Percentiles rank a stretch among this genome's conserved stretches.
phyloP scores from a whole-genome alignment of 2,113 vertebrate genomes.

The Epinephelus cyanopodus region DNA sequence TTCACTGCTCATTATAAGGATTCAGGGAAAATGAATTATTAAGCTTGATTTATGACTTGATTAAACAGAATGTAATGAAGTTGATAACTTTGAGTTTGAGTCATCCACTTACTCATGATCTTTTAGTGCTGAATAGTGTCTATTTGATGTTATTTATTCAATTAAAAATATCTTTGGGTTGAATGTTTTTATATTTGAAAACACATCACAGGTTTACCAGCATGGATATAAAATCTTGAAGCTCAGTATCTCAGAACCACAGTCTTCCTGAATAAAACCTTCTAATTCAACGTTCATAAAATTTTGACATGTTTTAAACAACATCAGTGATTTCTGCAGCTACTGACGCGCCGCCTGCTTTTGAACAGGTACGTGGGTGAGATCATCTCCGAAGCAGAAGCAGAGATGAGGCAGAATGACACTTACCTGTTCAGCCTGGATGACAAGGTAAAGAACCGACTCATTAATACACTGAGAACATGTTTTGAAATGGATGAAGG shows the following conservation, averaged over 20 bases:
- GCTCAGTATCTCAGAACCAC: constrained; percentile 16
- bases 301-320: neutral
- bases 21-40: neutral
- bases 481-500: neutral
- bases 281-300: neutral
- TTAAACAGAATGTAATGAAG: neutral
- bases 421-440: constrained; percentile 97
- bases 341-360: constrained; percentile 15
- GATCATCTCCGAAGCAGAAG: constrained; percentile 95
- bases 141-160: neutral
- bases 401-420: constrained; percentile 95
- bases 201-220: neutral
- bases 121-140: neutral
- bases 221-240: constrained; percentile 4
- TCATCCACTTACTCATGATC: neutral
- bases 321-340: neutral
- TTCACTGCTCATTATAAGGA: neutral
- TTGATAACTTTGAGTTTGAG: neutral
- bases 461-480: neutral
- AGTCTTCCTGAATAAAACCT: neutral
- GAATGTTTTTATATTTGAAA: constrained; percentile 2
- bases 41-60: neutral
- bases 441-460: constrained; percentile 88
- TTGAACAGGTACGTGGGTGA: constrained; percentile 93
- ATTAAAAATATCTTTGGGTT: constrained; percentile 4